Evolutionary conservation across 2,113 vertebrate species (phyloP), one percentile per base, ranked within the genome.

Genomic region (Salminus brasiliensis): DNA sequence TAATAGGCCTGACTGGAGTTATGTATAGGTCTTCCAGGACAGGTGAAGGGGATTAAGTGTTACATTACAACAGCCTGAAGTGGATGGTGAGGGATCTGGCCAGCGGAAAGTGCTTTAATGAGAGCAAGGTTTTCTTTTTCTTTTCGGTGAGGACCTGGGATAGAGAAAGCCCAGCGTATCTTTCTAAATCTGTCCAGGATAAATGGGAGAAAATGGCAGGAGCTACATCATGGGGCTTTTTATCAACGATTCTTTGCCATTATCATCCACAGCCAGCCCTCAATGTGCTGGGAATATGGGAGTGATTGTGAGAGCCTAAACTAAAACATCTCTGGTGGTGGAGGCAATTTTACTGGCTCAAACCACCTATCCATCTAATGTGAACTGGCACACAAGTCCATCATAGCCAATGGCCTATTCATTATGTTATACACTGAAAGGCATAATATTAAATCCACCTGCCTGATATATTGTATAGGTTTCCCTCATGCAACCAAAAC

Each of bases 281-380:
- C 32, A 65, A 65, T 78, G 76, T 52, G 29, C 65, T 69, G 73
- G 55, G 72, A 57, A 29, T 60, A 83, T 81, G 72, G 78, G 81
- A 57, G 52, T 79, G 65, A 82, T 76, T 67, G 49, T 79, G 82
- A 65, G 41, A 75, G 75, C 32, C 52, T 62, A 78, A 83, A 87
- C 86, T 72, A 86, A 88, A 86, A 88, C 72, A 81, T 74, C 79
- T 73, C 66, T 77, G 76, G 70, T 74, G 77, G 66, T 75, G 81
- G 78, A 67, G 68, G 74, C 18, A 74, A 72, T 63, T 82, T 78
- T 52, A n/a, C 30, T 21, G 45, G 68, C 41, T 47, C 41, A 5
- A 62, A 63, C 60, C 39, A 49, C n/a, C 52, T 39, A 39, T 29
- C 47, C 60, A 30, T 73, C 74, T 76, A 49, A 36, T 36, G 52